phyloP scores from a whole-genome alignment of 2,113 vertebrate genomes.

The Himantopus leucocephalus region DNA sequence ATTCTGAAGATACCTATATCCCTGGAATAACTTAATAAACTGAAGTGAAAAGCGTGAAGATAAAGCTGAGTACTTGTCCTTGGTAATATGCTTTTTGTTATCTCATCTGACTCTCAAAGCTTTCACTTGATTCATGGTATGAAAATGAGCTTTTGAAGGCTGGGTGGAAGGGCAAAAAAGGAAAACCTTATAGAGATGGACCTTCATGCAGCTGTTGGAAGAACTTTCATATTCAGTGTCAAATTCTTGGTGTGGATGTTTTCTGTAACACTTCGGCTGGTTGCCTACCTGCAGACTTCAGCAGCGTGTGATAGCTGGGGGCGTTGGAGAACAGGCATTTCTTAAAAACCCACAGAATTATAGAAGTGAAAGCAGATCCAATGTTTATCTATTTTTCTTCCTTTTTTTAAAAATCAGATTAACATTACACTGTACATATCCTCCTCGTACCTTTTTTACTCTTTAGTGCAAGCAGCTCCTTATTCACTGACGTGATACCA shows the following conservation, averaged over 20 bases:
- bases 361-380: neutral
- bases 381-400: neutral
- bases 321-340: neutral
- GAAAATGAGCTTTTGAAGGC: neutral
- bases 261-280: neutral
- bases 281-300: neutral
- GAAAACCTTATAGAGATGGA: neutral
- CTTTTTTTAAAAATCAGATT: neutral
- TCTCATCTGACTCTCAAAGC: neutral
- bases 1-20: neutral
- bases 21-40: neutral
- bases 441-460: neutral
- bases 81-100: neutral
- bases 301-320: neutral
- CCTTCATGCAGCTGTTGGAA: neutral
- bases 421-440: neutral
- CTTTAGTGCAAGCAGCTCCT: neutral
- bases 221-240: neutral
- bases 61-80: neutral
- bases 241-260: neutral
- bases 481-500: neutral
- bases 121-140: neutral
- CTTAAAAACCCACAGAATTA: neutral
- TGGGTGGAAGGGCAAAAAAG: neutral
- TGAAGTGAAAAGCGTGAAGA: neutral